Conservation (phyloP, 2,888 invertebrate genomes). For the Atherix ibis region DNA sequence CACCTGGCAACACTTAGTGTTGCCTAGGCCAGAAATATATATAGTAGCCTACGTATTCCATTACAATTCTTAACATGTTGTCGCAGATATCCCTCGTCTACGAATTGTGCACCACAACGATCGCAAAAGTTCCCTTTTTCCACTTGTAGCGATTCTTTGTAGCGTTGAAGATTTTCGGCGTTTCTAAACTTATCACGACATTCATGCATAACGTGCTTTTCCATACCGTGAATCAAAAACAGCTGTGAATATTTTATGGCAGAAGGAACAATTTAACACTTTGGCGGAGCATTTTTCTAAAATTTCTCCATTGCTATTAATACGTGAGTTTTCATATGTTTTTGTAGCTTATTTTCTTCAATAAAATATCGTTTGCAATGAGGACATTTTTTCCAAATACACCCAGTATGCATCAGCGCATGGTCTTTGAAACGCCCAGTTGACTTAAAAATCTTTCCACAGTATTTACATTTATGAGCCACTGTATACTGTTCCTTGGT, state of each 20-base stretch:
- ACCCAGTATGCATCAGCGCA: constrained; percentile 28
- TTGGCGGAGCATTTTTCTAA: constrained; percentile 27
- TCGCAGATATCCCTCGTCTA: constrained; percentile 30
- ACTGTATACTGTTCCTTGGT: constrained; percentile 23
- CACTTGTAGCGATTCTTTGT: constrained; percentile 28
- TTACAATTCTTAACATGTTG: constrained; percentile 29
- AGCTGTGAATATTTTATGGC: constrained; percentile 27
- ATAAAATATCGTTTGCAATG: constrained; percentile 30
- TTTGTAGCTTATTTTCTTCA: constrained; percentile 24
- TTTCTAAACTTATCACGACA: constrained; percentile 31
- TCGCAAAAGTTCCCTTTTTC: constrained; percentile 27
- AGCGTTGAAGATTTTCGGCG: constrained; percentile 26
- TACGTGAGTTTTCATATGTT: constrained; percentile 28
- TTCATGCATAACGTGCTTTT: constrained; percentile 29
- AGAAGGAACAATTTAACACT: constrained; percentile 30
- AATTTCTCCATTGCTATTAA: constrained; percentile 20
- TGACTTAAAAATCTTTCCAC: constrained; percentile 29
- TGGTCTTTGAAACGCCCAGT: constrained; percentile 30
- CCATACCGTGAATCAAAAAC: constrained; percentile 29
- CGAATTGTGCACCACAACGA: constrained; percentile 29
- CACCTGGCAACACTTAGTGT: too few relatives aligned
- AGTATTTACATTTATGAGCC: constrained; percentile 26
- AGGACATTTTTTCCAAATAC: constrained; percentile 26
- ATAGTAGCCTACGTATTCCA: constrained; percentile 29
- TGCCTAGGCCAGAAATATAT: too few relatives aligned